Base-by-base conservation (phyloP, 2,888 invertebrate species). In the Dolichomitus sp. region DNA sequence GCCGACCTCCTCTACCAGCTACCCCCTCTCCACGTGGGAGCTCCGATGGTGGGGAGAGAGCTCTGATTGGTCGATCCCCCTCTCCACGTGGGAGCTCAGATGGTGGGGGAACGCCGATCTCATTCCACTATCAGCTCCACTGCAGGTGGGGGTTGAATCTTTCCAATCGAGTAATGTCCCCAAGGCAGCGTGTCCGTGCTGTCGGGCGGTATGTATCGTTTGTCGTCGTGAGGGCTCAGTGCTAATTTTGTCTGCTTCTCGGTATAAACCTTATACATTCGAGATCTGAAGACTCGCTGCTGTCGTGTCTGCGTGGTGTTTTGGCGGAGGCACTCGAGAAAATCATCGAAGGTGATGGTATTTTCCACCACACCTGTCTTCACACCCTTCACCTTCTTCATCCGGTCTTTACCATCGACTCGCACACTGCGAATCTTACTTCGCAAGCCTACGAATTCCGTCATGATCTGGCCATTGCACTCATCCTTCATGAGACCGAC, bases 161-260 rank as follows among this genome's bases (percentile, higher is more conserved):
- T 37, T 69, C 48, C 37, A 59, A 48, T 61, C n/a, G 93, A 85
- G 90, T 92, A 85, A 89, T 92, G 83, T 93, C 94, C 50, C 89
- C 89, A 84, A n/a, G n/a, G n/a, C n/a, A n/a, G n/a, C n/a, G n/a
- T n/a, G n/a, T n/a, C 68, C 40, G 75, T 78, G 11, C 23, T 92
- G 50, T 19, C 93, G 91, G 40, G 93, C 90, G 86, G 87, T 82
- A 87, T 92, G 85, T 42, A 91, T 88, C 66, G 93, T 93, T 69
- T 91, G 68, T 54, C 89, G 79, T 81, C 93, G 59, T 68, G 59
- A 0, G 78, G 54, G 30, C 78, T 82, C 27, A 86, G 59, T 2
- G 84, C 83, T 40, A 82, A 42, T 70, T 84, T 84, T 3, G 37
- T 57, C n/a, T n/a, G n/a, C n/a, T n/a, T n/a, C n/a, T n/a, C n/a